Evolutionary conservation across 2,113 vertebrate species (phyloP).

Genomic region (Strigops habroptila): DNA sequence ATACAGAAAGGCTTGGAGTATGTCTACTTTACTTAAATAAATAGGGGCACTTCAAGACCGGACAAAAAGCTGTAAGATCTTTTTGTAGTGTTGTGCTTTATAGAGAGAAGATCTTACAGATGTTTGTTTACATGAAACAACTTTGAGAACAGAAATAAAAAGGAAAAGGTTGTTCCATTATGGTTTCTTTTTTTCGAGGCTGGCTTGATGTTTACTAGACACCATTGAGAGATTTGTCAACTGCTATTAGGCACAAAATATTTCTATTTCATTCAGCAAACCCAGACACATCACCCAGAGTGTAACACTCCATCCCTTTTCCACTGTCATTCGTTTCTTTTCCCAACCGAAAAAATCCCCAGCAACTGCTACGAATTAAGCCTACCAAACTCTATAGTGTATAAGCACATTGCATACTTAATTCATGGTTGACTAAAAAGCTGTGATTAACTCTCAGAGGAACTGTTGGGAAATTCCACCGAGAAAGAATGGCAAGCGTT

Average conservation of each 20-base stretch:
- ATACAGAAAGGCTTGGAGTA: conserved; percentile 34
- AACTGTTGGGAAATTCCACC: conserved; percentile 45
- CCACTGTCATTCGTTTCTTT: conserved; percentile 2
- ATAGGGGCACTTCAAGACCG: conserved; percentile 72
- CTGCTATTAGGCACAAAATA: conserved; percentile 62
- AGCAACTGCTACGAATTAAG: conserved; percentile 57
- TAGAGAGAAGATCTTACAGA: conserved; percentile 71
- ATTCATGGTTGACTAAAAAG: conserved; percentile 46
- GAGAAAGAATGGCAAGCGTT: conserved; percentile 61
- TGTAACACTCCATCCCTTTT: conserved; percentile 57
- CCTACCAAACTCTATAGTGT: conserved; percentile 48
- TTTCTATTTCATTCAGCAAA: conserved; percentile 25
- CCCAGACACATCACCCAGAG: conserved; percentile 29
- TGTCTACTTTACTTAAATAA: conserved; percentile 72
- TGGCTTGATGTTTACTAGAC: conserved; percentile 66
- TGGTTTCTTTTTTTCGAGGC: conserved; percentile 31
- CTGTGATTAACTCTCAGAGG: conserved; percentile 42
- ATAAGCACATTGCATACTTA: conserved; percentile 65
- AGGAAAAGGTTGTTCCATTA: conserved; percentile 51
- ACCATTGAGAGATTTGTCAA: conserved; percentile 68
- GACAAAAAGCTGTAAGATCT: conserved; percentile 68
- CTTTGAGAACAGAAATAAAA: conserved; percentile 44
- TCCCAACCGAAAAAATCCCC: conserved; percentile 53
- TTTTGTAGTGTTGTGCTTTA: conserved; percentile 84
- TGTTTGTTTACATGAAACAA: conserved; percentile 53